A percentile compares a stretch with the other conserved stretches of the same genome.
Evolutionary conservation across 1,140 invertebrate species (phyloP).

Genomic region (Theocolax elegans): DNA sequence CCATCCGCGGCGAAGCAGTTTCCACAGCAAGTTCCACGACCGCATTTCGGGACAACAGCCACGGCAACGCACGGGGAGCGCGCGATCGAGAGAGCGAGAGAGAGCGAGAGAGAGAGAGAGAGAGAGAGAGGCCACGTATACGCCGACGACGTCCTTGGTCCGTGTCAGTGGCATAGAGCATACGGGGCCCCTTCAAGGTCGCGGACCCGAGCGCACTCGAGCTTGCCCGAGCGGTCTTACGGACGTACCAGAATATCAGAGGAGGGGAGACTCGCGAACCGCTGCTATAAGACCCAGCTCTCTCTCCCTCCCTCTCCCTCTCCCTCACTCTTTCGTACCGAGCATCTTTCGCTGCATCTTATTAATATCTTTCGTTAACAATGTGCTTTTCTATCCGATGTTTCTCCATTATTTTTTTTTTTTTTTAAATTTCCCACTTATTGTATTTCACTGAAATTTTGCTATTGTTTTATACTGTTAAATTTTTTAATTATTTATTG

Average conservation of each 20-base stretch:
- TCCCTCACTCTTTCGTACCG: not conserved
- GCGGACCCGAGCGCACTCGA: slow-evolving; percentile 56
- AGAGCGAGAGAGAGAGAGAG: no score
- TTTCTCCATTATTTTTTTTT: no score
- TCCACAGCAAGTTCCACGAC: slow-evolving; percentile 64
- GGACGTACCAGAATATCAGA: not conserved
- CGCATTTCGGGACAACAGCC: slow-evolving; percentile 66
- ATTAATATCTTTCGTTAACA: no score
- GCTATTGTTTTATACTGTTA: no score
- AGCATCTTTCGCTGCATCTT: no score
- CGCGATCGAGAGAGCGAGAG: not conserved
- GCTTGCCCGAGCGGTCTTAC: slow-evolving; percentile 28
- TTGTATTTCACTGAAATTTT: no score
- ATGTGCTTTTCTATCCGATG: no score
- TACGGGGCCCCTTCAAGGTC: slow-evolving; percentile 68
- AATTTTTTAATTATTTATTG: no score
- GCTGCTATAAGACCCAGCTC: no score
- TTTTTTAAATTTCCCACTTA: no score
- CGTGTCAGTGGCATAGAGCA: slow-evolving; percentile 69
- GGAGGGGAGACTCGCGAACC: slow-evolving; percentile 41
- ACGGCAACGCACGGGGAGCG: slow-evolving; percentile 11
- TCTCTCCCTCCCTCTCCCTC: not conserved
- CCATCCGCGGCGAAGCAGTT: slow-evolving; percentile 49
- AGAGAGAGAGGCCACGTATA: slow-evolving; percentile 32
- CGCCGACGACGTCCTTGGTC: slow-evolving; percentile 64